Conservation (phyloP, 2,113 vertebrate species). For the Parus major region DNA sequence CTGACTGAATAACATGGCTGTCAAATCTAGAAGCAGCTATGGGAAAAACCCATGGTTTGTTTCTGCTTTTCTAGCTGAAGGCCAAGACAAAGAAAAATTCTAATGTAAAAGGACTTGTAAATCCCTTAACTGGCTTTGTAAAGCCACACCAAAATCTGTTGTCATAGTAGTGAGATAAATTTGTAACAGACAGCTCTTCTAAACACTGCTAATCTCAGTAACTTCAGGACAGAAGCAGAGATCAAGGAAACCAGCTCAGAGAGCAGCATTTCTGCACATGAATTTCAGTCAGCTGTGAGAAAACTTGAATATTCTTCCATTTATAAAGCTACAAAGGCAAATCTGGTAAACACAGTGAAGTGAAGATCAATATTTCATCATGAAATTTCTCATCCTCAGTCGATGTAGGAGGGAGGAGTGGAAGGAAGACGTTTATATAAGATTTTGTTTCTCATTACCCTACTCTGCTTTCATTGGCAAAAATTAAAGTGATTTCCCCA, state of each 20-base stretch:
- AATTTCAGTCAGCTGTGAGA: background rate
- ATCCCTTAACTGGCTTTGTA: background rate
- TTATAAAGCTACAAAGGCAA: background rate
- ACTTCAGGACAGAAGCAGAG: background rate
- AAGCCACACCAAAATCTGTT: background rate
- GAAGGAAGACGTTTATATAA: background rate
- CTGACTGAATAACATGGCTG: background rate
- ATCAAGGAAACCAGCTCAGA: background rate
- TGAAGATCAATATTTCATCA: background rate
- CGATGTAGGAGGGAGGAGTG: fast-evolving
- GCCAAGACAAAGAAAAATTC: background rate
- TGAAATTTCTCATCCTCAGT: background rate
- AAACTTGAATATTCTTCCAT: background rate
- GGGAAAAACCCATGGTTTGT: background rate
- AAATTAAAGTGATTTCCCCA: background rate
- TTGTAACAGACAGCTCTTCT: background rate
- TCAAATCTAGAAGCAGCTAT: background rate
- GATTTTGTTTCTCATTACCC: background rate
- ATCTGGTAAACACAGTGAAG: background rate
- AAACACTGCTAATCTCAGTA: background rate
- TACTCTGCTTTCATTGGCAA: background rate
- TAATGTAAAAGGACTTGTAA: background rate
- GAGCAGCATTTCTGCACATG: background rate
- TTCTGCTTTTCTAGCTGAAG: background rate
- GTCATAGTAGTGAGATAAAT: background rate